phyloP scores from a whole-genome alignment of 2,888 invertebrate species.

The Cephus pulcher region DNA sequence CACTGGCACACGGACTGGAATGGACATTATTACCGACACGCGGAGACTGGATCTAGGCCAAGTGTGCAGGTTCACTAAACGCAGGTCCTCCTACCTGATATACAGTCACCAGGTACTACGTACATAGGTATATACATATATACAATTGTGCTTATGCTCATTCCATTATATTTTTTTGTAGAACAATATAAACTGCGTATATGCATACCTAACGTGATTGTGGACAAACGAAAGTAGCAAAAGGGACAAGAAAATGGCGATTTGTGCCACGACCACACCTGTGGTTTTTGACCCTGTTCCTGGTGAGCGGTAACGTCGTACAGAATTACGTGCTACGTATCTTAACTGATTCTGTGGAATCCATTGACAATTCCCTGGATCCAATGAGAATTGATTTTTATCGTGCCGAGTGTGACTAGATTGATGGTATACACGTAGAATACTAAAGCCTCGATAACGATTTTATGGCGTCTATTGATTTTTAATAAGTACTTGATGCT shows the following conservation, averaged over 20 bases:
- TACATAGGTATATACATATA: background rate
- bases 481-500: background rate
- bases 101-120: background rate
- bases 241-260: background rate
- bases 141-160: background rate
- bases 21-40: conserved; percentile 9
- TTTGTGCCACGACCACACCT: background rate
- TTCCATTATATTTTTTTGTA: background rate
- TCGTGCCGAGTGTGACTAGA: background rate
- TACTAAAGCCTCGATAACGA: background rate
- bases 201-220: background rate
- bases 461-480: background rate
- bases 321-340: background rate
- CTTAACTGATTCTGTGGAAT: background rate
- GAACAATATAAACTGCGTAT: background rate
- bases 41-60: conserved; percentile 38
- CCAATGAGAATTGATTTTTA: background rate
- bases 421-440: background rate
- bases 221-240: background rate
- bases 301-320: background rate
- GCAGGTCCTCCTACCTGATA: conserved; percentile 3
- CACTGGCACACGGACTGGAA: conserved; percentile 2
- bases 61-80: conserved; percentile 43
- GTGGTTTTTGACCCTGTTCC: background rate
- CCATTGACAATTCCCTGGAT: background rate